Conservation (phyloP, 1,140 invertebrate species). For the Caenorhabditis tropicalis region DNA sequence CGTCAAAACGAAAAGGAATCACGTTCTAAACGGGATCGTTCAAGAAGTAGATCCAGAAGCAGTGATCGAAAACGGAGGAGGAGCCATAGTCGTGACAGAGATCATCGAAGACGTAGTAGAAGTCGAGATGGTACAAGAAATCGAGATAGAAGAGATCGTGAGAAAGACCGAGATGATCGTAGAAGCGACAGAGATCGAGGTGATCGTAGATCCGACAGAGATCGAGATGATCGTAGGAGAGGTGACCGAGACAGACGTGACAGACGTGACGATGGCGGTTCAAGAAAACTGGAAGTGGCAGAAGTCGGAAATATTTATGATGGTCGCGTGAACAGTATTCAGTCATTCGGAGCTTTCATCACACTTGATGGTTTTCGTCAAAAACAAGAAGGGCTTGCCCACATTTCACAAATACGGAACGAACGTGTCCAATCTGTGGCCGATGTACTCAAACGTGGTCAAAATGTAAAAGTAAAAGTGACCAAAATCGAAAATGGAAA, state of each 20-base stretch:
- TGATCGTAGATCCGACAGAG: constrained; percentile 68
- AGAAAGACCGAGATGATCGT: constrained; percentile 68
- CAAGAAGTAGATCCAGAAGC: constrained; percentile 54
- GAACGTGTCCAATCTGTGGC: constrained; percentile 91
- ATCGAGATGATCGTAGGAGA: constrained; percentile 70
- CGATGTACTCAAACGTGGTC: constrained; percentile 89
- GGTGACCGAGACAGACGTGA: constrained; percentile 66
- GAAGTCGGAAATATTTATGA: constrained; percentile 82
- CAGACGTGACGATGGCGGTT: neutral
- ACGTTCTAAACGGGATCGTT: constrained; percentile 46
- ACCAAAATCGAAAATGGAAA: constrained; percentile 87
- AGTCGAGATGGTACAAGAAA: constrained; percentile 53
- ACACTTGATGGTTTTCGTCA: constrained; percentile 86
- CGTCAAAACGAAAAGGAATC: constrained; percentile 27
- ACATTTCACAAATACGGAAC: constrained; percentile 90
- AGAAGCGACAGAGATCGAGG: constrained; percentile 52
- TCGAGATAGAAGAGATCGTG: constrained; percentile 57
- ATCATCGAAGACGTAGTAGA: constrained; percentile 46
- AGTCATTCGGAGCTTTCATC: constrained; percentile 96
- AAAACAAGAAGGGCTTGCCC: constrained; percentile 92
- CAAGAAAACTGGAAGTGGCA: constrained; percentile 73
- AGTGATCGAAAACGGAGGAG: constrained; percentile 54
- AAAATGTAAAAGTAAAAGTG: constrained; percentile 84
- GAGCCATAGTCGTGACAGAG: constrained; percentile 60
- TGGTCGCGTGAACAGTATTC: constrained; percentile 92